Base-by-base conservation (phyloP, 2,797 vertebrate genomes). In the Oophaga sylvatica region DNA sequence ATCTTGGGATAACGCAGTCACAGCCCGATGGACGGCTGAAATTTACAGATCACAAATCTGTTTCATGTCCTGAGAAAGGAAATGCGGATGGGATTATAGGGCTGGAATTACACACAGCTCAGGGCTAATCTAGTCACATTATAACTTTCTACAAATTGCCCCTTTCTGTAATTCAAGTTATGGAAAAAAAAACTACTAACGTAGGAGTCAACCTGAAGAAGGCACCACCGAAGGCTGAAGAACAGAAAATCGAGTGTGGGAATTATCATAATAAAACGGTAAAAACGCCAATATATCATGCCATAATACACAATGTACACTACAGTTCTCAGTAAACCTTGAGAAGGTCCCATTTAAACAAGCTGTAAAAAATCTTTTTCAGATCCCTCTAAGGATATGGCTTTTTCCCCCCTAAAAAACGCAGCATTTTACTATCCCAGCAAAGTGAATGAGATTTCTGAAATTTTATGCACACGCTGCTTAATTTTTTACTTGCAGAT, bases 61-160 rank as follows among this genome's bases (percentile, higher is more conserved):
- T 70, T 60, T 68, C 16, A 60, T 90, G 83, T 86, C 31, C 81
- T 81, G 89, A 59, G 2, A n/a, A 60, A 89, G 87, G 86, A 89
- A 84, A 81, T 48, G 26, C 86, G 53, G 89, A 91, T 81, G 78
- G 90, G 92, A 93, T 92, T 92, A 91, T 8, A 60, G 90, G 90
- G 88, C 89, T 91, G 90, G 90, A 91, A 91, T 93, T 93, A 92
- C 91, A 91, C 83, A 87, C 88, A 86, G 57, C 13, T 26, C 85
- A 76, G 81, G 85, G 81, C 63, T 88, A 89, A 90, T 87, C 89
- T 71, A 6, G 79, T 53, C 63, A 48, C 31, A 78, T 89, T 83
- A 82, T 76, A 76, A 82, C 53, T 71, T 67, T 78, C 22, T 81
- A 86, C 84, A 79, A 89, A 89, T 83, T 89, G 80, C 80, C 35